Percentiles rank a stretch among this genome's conserved stretches.
phyloP scores from a whole-genome alignment of 1,140 invertebrate genomes.

The Macrostomum lignano region DNA sequence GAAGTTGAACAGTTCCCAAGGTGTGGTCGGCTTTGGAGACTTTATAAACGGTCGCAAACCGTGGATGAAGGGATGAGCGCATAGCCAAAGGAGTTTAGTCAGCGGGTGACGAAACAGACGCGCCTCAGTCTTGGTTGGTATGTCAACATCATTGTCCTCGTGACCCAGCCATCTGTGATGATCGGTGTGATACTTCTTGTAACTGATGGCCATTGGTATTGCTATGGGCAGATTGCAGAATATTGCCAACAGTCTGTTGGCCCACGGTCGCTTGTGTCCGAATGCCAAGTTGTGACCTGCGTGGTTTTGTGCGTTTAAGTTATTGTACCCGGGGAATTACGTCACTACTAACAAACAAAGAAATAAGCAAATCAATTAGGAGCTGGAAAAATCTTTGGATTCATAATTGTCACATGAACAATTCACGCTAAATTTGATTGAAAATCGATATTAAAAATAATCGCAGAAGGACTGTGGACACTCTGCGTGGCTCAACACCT shows the following conservation, averaged over 20 bases:
- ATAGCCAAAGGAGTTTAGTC: slow-evolving; percentile 72
- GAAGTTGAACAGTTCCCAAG: slow-evolving; percentile 36
- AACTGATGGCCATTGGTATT: slow-evolving; percentile 23
- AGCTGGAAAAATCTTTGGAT: too few relatives aligned
- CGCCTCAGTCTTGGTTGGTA: slow-evolving; percentile 67
- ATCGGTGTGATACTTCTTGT: slow-evolving; percentile 24
- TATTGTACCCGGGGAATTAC: too few relatives aligned
- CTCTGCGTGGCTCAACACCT: too few relatives aligned
- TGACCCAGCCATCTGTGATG: slow-evolving; percentile 13
- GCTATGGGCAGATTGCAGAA: slow-evolving; percentile 22
- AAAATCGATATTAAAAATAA: too few relatives aligned
- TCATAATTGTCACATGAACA: too few relatives aligned
- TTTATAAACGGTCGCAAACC: slow-evolving; percentile 59
- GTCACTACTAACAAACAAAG: too few relatives aligned
- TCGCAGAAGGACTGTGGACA: too few relatives aligned
- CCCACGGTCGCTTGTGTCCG: slow-evolving; percentile 14
- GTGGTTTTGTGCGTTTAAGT: too few relatives aligned
- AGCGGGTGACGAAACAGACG: slow-evolving; percentile 65
- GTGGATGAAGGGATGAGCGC: slow-evolving; percentile 83
- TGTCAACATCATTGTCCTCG: slow-evolving; percentile 36
- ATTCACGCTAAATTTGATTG: too few relatives aligned
- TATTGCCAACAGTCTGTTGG: slow-evolving; percentile 20
- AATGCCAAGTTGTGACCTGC: slow-evolving; percentile 26
- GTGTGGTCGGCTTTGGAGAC: slow-evolving; percentile 5
- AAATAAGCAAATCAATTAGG: too few relatives aligned